A percentile compares a stretch with the other conserved stretches of the same genome.
Conservation (phyloP, 1,140 invertebrate genomes). For the Drosophila truncata region DNA sequence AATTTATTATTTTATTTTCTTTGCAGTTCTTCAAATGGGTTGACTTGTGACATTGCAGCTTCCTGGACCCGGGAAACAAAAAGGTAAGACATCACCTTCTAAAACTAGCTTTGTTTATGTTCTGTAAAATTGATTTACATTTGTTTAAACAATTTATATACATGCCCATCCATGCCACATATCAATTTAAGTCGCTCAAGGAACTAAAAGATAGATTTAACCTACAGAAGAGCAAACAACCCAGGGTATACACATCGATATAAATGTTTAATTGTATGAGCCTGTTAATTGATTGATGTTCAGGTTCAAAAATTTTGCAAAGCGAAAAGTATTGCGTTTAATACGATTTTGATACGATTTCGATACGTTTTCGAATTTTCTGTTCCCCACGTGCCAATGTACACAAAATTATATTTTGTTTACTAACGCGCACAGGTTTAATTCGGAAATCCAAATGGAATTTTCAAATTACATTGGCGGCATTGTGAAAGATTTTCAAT, state of each 20-base stretch:
- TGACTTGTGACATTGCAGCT: conserved; percentile 83
- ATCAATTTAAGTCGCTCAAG: conserved; percentile 6
- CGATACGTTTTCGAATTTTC: conserved; percentile 3
- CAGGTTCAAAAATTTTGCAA: conserved; percentile 36
- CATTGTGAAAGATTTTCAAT: conserved; percentile 22
- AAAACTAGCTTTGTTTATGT: neutral
- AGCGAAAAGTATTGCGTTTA: conserved; percentile 14
- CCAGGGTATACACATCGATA: conserved; percentile 24
- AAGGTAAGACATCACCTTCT: conserved; percentile 63
- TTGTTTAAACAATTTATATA: neutral
- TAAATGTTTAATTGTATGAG: conserved; percentile 41
- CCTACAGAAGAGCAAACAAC: conserved; percentile 17
- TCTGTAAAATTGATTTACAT: neutral
- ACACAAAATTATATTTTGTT: conserved; percentile 37
- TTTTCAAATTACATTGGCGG: conserved; percentile 57
- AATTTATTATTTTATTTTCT: neutral
- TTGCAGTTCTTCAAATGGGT: conserved; percentile 85
- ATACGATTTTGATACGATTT: conserved; percentile 21
- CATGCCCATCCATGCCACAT: neutral
- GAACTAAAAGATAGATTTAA: conserved; percentile 7
- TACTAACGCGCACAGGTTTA: conserved; percentile 21
- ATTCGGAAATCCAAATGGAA: conserved; percentile 46
- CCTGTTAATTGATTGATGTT: conserved; percentile 65
- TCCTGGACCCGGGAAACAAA: conserved; percentile 85
- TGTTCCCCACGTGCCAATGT: conserved; percentile 40